phyloP scores from a whole-genome alignment of 1,140 invertebrate species.

The Thaumatotibia leucotreta region DNA sequence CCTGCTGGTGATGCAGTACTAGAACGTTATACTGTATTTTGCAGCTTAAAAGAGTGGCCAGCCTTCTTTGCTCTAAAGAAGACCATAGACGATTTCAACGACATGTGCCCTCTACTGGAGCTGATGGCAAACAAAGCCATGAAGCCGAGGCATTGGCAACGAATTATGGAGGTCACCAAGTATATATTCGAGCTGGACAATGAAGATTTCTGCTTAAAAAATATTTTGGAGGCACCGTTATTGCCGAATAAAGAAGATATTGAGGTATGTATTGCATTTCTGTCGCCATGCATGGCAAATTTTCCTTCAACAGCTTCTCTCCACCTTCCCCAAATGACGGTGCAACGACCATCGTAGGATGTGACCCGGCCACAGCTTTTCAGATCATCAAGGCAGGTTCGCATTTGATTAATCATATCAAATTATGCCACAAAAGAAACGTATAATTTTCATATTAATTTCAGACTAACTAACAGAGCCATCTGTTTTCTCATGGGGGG shows the following conservation, averaged over 20 bases:
- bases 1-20: too few relatives aligned
- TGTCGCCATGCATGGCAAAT: too few relatives aligned
- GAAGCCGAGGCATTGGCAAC: constrained; percentile 97
- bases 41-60: constrained; percentile 94
- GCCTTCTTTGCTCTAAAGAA: constrained; percentile 97
- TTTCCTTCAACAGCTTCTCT: too few relatives aligned
- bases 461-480: not conserved
- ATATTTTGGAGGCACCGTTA: constrained; percentile 96
- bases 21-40: too few relatives aligned
- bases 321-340: too few relatives aligned
- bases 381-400: too few relatives aligned
- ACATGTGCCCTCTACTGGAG: constrained; percentile 96
- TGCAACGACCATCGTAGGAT: too few relatives aligned
- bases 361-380: too few relatives aligned
- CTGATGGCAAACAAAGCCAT: constrained; percentile 99
- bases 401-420: too few relatives aligned
- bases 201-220: constrained; percentile 95
- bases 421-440: too few relatives aligned
- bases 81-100: constrained; percentile 98
- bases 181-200: constrained; percentile 94
- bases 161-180: constrained; percentile 94
- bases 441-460: too few relatives aligned
- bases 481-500: not conserved
- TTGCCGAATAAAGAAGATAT: constrained; percentile 97
- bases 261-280: too few relatives aligned